phyloP scores from a whole-genome alignment of 2,113 vertebrate genomes.

The Oryzias woworae region DNA sequence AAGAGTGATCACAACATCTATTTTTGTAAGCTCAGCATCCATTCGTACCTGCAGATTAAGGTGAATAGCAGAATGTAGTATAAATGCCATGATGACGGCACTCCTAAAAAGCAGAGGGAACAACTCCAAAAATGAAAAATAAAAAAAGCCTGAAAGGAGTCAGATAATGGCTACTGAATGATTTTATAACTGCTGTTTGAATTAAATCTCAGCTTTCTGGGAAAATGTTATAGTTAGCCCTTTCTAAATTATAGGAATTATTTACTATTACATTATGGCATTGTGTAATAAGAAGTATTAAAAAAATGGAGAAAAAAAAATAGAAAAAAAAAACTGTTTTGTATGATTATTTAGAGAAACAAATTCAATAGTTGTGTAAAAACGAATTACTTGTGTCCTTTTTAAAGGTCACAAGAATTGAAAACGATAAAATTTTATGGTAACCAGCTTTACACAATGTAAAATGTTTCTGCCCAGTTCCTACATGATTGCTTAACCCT shows the following conservation, averaged over 20 bases:
- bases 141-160: conserved; percentile 1
- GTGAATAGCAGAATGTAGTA: conserved; percentile 14
- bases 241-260: no score
- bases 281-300: conserved; percentile 10
- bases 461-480: no score
- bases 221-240: no score
- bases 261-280: no score
- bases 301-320: conserved; percentile 9
- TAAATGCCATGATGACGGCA: conserved; percentile 12
- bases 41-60: conserved; percentile 37
- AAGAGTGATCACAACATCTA: conserved; percentile 36
- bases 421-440: no score
- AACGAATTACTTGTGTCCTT: no score
- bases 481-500: no score
- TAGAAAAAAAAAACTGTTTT: neutral
- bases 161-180: neutral
- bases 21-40: conserved; percentile 57
- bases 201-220: no score
- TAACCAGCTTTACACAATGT: no score
- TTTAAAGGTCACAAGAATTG: no score
- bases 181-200: neutral
- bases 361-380: no score
- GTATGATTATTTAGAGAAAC: no score
- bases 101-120: conserved; percentile 7
- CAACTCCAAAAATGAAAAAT: neutral